Evolutionary conservation across 2,888 invertebrate genomes (phyloP), one percentile per base, ranked within the genome.

Genomic region (Xestoiulus laeticollis): DNA sequence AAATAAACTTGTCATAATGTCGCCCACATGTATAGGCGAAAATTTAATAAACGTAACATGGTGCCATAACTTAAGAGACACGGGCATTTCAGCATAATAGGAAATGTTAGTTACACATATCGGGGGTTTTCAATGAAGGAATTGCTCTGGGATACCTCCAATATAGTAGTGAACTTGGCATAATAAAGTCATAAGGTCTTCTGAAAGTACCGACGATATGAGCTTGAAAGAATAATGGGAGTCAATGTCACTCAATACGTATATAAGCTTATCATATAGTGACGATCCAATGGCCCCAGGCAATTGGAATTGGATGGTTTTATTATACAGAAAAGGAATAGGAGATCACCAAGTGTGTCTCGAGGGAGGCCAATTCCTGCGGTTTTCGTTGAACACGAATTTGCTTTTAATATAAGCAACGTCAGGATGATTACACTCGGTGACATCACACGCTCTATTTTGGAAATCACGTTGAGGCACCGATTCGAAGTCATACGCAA

Each of bases 361-460:
- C 85, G 85, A 33, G 87, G 84, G 87, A 85, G 33, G 48, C 59
- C 53, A 48, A 85, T 84, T 87, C 38, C 85, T 87, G 87, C 87
- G 87, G 87, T 87, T 87, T 53, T 59, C 44, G 68, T 30, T 30
- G 85, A 87, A 87, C 87, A 87, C 85, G 87, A 87, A 85, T 87
- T 84, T 87, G 87, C 87, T 87, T 87, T 87, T 87, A 87, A 85
- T 87, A 87, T 30, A 85, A 59, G 59, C 85, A 68, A 87, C 84
- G 87, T 87, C 87, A 84, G 32, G 84, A 44, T 84, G 87, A 87
- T 87, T 87, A 87, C 84, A 16, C 53, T 78, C 78, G 78, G 78
- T 78, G 78, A 78, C 78, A 78, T 78, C 78, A 78, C 78, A 78
- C 78, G 78, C 78, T 48, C 48, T 78, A 78, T 78, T 78, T 78